Percentiles rank a stretch among this genome's conserved stretches.
These are phyloP conservation scores for Parambassis ranga DNA, from an alignment of 2,797 vertebrate species.

Conservation along the genomic window DNA sequence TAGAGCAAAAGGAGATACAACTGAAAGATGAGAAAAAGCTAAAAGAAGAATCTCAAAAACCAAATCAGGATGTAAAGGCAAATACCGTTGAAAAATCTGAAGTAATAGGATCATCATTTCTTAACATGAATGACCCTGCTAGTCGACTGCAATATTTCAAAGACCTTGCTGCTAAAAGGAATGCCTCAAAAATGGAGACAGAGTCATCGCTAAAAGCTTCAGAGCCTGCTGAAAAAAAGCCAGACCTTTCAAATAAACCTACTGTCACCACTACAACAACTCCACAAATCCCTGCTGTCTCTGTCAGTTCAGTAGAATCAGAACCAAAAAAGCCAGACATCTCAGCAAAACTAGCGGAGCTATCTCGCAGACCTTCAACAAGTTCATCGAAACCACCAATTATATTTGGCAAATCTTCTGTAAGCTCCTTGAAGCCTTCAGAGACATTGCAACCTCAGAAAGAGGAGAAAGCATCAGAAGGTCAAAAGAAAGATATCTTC, in stretches of 20 bases:
- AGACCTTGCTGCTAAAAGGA: slow-evolving; percentile 77
- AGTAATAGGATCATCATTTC: slow-evolving; percentile 7
- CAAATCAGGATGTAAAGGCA: slow-evolving; percentile 33
- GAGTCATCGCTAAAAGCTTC: slow-evolving; percentile 54
- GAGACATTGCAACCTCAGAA: slow-evolving; percentile 56
- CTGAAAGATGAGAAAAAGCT: slow-evolving; percentile 42
- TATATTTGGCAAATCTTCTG: slow-evolving; percentile 47
- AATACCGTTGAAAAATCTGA: slow-evolving; percentile 34
- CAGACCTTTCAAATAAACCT: slow-evolving; percentile 54
- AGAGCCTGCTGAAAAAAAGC: slow-evolving; percentile 69
- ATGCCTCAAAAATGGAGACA: slow-evolving; percentile 63
- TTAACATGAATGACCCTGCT: slow-evolving; percentile 78
- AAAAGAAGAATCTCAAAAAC: slow-evolving; percentile 48
- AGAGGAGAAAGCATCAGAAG: slow-evolving; percentile 65
- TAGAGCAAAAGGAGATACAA: slow-evolving; percentile 9
- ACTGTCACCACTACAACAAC: neutral
- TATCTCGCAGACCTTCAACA: slow-evolving; percentile 54
- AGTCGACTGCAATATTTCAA: slow-evolving; percentile 80
- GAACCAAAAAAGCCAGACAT: slow-evolving; percentile 65
- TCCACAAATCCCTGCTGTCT: slow-evolving; percentile 6
- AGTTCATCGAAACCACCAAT: slow-evolving; percentile 63
- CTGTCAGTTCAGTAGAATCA: slow-evolving; percentile 33
- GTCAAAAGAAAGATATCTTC: slow-evolving; percentile 75
- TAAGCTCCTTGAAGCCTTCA: slow-evolving; percentile 33
- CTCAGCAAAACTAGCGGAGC: slow-evolving; percentile 62